Conservation (phyloP, 2,113 vertebrate genomes). For the Engraulis encrasicolus region DNA sequence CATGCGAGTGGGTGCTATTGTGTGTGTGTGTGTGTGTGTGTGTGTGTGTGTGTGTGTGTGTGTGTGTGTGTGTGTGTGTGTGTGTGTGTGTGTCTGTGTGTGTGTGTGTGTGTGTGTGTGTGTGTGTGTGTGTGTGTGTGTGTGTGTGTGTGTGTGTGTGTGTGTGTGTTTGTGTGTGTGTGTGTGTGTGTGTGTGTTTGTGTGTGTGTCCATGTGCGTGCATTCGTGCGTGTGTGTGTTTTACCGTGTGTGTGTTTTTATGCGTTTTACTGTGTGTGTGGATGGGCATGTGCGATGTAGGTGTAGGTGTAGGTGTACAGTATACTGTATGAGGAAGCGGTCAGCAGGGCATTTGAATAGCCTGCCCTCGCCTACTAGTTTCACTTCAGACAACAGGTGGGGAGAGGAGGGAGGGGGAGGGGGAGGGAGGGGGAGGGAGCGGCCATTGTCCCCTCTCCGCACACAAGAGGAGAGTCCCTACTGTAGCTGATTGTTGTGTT, state of each 20-base stretch:
- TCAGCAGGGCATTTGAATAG: conserved; percentile 14
- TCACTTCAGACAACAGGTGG: conserved; percentile 48
- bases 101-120: not conserved
- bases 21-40: not conserved
- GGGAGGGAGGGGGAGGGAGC: conserved; percentile 30
- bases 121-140: not conserved
- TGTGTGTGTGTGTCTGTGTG: conserved; percentile 10
- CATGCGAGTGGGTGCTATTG: too few relatives aligned
- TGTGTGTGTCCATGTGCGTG: too few relatives aligned
- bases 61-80: too few relatives aligned
- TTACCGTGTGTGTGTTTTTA: too few relatives aligned
- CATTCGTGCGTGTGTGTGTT: too few relatives aligned
- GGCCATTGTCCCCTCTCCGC: conserved; percentile 39
- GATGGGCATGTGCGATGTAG: conserved; percentile 19
- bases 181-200: conserved; percentile 19
- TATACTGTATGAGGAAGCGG: not conserved
- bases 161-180: too few relatives aligned
- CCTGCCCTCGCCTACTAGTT: conserved; percentile 12
- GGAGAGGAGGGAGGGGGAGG: conserved; percentile 44
- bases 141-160: conserved; percentile 1
- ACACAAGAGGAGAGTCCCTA: conserved; percentile 46
- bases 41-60: too few relatives aligned
- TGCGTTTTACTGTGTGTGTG: not conserved
- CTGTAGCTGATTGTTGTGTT: conserved; percentile 33
- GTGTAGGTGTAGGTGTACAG: too few relatives aligned